Evolutionary conservation across 2,888 invertebrate genomes (phyloP), one percentile per base, ranked within the genome.

Genomic region (Torymus tubicola): DNA sequence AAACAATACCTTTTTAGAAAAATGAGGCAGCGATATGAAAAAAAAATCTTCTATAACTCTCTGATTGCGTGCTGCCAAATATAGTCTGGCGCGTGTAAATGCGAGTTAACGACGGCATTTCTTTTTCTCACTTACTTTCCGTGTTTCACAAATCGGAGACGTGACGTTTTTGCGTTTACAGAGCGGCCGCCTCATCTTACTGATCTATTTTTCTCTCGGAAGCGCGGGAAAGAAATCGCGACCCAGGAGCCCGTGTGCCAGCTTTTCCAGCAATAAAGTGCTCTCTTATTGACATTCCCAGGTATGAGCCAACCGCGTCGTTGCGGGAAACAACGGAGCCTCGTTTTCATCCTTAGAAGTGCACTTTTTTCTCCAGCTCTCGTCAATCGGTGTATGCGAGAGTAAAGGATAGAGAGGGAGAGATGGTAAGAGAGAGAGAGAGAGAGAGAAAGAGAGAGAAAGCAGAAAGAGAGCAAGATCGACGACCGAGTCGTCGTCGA

Each of bases 311-410:
- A n/a, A 10, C n/a, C 21, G 13, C 24, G 16, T 2, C 31, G 16
- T 78, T 61, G 78, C 81, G 73, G 60, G 78, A 81, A 78, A 81
- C 81, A 81, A 81, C 78, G 73, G 74, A 81, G 42, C 50, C 24
- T 63, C 70, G 72, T 81, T 71, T 77, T 72, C 76, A 80, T 67
- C 68, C 65, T 70, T 55, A 65, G 70, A 78, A 71, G 65, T 42
- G 16, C 57, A 52, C 52, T 74, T 77, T 71, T 76, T 58, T 58
- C 42, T 42, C 60, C 10, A 42, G n/a, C 70, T 50, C 52, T 18
- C 21, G 11, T 68, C 42, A 11, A 42, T 65, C 31, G 31, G 31
- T 31, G 3, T 31, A 31, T 31, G 2, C 5, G 31, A 31, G 31
- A 31, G 31, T 31, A 31, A 31, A 3, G 31, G 5, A 31, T 4